Percentiles rank a stretch among this genome's conserved stretches.
These are phyloP conservation scores for Xerus rutilus DNA, from an alignment of 2,797 vertebrate genomes.

Conservation along the genomic window DNA sequence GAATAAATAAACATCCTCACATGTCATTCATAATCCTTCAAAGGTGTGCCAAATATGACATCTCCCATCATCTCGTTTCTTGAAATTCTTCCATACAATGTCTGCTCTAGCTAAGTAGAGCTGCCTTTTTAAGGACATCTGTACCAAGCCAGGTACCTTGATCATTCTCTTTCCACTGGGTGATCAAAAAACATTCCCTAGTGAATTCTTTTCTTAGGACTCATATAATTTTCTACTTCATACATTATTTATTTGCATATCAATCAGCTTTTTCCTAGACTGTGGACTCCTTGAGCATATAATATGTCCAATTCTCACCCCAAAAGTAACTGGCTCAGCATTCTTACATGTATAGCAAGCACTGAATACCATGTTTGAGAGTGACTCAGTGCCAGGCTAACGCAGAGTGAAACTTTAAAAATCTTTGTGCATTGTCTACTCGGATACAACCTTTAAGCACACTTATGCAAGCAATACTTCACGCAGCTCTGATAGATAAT, in stretches of 20 bases:
- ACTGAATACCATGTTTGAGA: not conserved
- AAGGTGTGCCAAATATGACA: not conserved
- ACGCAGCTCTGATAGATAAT: conserved; percentile 10
- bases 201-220: not conserved
- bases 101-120: not conserved
- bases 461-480: conserved; percentile 19
- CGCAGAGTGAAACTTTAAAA: conserved; percentile 21
- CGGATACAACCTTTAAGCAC: not conserved
- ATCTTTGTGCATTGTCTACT: not conserved
- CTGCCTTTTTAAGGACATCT: not conserved
- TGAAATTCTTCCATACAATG: not conserved
- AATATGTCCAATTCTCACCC: not conserved
- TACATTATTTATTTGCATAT: not conserved
- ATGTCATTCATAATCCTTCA: not conserved
- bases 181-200: too few species aligned
- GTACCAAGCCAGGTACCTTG: not conserved
- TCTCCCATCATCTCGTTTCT: not conserved
- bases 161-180: not conserved
- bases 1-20: not conserved
- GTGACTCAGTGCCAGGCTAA: not conserved
- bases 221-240: not conserved
- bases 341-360: not conserved
- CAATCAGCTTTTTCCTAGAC: not conserved
- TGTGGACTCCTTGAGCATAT: not conserved
- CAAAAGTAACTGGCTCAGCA: not conserved